Percentiles rank a stretch among this genome's conserved stretches.
These are phyloP conservation scores for Acanthisitta chloris DNA, from an alignment of 2,113 vertebrate species.

Conservation along the genomic window DNA sequence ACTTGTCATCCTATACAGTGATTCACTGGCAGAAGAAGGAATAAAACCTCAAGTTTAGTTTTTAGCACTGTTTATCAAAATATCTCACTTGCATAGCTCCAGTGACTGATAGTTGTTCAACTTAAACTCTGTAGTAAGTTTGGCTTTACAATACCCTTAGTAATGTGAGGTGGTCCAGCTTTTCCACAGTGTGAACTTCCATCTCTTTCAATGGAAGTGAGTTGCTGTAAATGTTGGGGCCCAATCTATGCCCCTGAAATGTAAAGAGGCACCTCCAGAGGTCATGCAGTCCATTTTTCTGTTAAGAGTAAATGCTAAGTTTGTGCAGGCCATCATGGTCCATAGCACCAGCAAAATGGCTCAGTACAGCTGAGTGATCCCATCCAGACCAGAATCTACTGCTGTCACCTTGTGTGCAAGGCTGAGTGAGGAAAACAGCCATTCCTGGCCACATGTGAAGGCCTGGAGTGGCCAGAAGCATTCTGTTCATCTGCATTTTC, in stretches of 20 bases:
- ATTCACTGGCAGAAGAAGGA: neutral
- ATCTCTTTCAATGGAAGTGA: neutral
- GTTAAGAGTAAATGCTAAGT: neutral
- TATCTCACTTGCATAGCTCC: neutral
- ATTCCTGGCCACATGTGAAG: neutral
- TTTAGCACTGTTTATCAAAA: neutral
- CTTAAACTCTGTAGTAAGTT: neutral
- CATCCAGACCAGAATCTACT: neutral
- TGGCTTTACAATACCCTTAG: neutral
- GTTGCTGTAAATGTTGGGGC: neutral
- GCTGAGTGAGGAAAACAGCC: neutral
- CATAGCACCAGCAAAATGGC: neutral
- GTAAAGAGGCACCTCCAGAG: neutral
- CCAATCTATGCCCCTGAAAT: neutral
- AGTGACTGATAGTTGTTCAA: neutral
- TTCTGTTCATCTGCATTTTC: neutral
- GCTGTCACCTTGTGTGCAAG: neutral
- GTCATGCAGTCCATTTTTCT: neutral
- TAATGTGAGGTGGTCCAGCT: neutral
- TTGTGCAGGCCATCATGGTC: neutral
- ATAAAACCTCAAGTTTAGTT: neutral
- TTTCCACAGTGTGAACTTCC: neutral
- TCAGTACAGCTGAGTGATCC: neutral
- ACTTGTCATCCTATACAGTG: neutral
- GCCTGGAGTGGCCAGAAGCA: neutral